Evolutionary conservation across 2,888 invertebrate genomes (phyloP).

Genomic region (Drosophila conformis): DNA sequence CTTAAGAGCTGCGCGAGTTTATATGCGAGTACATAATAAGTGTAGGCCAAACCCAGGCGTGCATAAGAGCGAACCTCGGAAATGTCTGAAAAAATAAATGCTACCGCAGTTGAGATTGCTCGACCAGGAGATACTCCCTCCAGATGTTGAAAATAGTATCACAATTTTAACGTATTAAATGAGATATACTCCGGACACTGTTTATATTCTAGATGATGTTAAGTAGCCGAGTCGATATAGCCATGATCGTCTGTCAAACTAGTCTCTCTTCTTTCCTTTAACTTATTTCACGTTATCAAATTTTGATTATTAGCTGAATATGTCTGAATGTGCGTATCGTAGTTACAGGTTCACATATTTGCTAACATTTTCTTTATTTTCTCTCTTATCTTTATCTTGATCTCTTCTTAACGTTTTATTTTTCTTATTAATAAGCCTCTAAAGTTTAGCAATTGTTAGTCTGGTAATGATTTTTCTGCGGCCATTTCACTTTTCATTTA

Average conservation of each 20-base stretch:
- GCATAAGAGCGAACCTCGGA: constrained; percentile 36
- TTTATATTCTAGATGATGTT: not conserved
- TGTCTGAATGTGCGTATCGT: not conserved
- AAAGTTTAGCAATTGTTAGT: not conserved
- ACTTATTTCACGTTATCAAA: no score
- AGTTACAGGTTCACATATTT: not conserved
- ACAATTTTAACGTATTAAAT: not conserved
- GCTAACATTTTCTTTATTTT: not conserved
- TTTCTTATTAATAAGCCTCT: not conserved
- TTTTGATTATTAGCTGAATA: not conserved
- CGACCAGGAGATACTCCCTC: not conserved
- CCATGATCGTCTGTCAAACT: not conserved
- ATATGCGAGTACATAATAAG: constrained; percentile 16
- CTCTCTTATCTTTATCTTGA: not conserved
- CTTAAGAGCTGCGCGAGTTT: constrained; percentile 43
- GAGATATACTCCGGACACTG: not conserved
- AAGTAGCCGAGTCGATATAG: not conserved
- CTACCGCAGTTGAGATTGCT: not conserved
- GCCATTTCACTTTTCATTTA: not conserved
- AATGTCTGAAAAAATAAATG: not conserved
- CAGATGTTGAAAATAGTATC: not conserved
- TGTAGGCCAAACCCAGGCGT: constrained; percentile 29
- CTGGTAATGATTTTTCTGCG: not conserved
- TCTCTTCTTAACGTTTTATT: not conserved
- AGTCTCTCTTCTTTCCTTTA: no score